These are phyloP conservation scores for Proteles cristata DNA, from an alignment of 2,113 vertebrate genomes.

Conservation along the genomic window DNA sequence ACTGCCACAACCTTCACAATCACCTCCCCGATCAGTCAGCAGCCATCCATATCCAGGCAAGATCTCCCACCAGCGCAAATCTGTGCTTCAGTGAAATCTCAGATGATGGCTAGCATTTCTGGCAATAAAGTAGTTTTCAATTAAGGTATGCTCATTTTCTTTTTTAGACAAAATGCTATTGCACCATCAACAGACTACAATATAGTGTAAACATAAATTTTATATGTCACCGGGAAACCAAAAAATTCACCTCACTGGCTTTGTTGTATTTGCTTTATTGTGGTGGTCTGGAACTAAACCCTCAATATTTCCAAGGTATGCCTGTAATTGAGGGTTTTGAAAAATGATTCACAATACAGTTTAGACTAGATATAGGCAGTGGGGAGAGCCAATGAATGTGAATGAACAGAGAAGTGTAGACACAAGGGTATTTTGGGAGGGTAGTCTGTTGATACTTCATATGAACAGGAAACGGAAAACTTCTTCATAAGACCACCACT, in stretches of 20 bases:
- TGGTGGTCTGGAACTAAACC: background rate
- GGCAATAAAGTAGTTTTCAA: no score
- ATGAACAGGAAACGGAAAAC: background rate
- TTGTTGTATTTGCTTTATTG: background rate
- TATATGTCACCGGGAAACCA: background rate
- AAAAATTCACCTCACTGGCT: background rate
- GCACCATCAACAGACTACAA: no score
- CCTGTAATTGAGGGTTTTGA: background rate
- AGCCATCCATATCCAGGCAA: background rate
- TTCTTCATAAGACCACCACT: background rate
- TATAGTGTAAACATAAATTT: no score
- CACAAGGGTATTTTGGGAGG: background rate
- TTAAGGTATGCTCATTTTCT: no score
- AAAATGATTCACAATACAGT: background rate
- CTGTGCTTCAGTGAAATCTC: background rate
- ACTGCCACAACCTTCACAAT: background rate
- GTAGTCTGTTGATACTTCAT: background rate
- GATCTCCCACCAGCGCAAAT: background rate
- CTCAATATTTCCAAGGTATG: background rate
- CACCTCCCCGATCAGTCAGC: background rate
- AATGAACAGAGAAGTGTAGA: background rate
- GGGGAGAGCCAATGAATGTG: background rate
- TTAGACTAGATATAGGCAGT: background rate
- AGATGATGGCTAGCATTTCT: background rate
- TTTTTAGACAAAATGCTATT: no score